Conservation (phyloP, 92 coral and sea anemone genomes). For the Virgularia gustaviana region DNA sequence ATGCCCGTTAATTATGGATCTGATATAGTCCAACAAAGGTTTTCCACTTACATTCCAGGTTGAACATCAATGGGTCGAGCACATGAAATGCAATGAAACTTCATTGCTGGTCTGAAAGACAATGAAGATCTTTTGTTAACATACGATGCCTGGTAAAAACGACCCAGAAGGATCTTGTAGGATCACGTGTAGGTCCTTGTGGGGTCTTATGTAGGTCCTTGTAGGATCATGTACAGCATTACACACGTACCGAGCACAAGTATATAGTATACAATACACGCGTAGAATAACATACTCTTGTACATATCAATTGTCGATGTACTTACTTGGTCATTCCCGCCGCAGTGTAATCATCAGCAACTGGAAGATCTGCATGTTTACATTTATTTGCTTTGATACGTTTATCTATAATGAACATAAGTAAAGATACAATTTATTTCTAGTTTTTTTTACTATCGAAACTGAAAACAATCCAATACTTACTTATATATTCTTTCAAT, state of each 20-base stretch:
- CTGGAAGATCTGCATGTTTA: constrained; percentile 81
- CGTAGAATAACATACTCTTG: neutral
- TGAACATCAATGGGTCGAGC: constrained; percentile 93
- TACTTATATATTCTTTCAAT: constrained; percentile 79
- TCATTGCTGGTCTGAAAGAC: constrained; percentile 69
- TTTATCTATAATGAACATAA: constrained; percentile 57
- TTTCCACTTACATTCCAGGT: constrained; percentile 78
- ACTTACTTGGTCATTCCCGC: constrained; percentile 98
- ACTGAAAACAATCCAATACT: too few species aligned
- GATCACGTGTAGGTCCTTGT: too few species aligned
- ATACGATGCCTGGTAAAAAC: too few species aligned
- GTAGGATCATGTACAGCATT: too few species aligned
- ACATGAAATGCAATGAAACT: constrained; percentile 95
- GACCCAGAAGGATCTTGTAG: too few species aligned
- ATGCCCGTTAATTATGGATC: neutral
- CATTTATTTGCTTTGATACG: constrained; percentile 86
- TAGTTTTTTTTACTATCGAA: too few species aligned
- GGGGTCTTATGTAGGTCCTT: too few species aligned
- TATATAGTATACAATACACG: too few species aligned
- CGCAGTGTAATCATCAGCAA: constrained; percentile 88
- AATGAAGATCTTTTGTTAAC: too few species aligned
- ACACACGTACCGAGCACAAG: too few species aligned
- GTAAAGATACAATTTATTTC: too few species aligned
- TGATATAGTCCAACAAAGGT: too few species aligned
- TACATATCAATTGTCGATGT: neutral